Conservation (phyloP, 2,113 vertebrate genomes). For the Oceanodroma tethys region DNA sequence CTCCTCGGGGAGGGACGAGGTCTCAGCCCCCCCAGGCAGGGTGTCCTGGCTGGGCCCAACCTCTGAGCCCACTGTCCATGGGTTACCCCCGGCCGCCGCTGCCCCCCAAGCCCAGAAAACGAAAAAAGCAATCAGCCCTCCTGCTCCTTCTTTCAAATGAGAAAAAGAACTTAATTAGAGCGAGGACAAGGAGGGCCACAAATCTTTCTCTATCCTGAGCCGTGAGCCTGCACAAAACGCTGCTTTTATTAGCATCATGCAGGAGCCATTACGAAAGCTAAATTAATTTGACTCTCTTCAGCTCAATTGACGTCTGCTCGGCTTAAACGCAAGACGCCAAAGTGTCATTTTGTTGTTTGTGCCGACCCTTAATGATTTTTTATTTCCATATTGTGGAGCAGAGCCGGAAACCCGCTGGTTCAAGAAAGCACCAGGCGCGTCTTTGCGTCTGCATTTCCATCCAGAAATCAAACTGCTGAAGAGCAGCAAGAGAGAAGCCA, state of each 20-base stretch:
- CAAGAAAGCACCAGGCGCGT: neutral
- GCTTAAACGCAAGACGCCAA: neutral
- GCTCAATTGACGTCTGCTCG: neutral
- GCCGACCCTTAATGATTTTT: neutral
- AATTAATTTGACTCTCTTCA: neutral
- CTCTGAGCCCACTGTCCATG: neutral
- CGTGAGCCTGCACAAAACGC: neutral
- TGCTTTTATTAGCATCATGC: neutral
- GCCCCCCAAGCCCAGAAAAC: neutral
- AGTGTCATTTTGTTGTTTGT: neutral
- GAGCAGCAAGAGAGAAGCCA: neutral
- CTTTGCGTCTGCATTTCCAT: neutral
- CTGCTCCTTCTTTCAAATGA: neutral
- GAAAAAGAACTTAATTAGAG: neutral
- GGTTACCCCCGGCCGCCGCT: rapidly evolving
- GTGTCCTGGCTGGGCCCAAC: neutral
- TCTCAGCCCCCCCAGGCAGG: rapidly evolving
- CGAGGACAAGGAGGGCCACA: rapidly evolving
- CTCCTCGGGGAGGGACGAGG: too few species aligned
- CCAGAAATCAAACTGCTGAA: neutral
- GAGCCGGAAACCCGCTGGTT: neutral
- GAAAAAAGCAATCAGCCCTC: neutral
- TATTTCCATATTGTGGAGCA: neutral
- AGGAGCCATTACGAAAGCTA: neutral
- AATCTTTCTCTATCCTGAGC: neutral